phyloP scores from a whole-genome alignment of 2,797 vertebrate genomes.

The Pseudocheirus occidentalis region DNA sequence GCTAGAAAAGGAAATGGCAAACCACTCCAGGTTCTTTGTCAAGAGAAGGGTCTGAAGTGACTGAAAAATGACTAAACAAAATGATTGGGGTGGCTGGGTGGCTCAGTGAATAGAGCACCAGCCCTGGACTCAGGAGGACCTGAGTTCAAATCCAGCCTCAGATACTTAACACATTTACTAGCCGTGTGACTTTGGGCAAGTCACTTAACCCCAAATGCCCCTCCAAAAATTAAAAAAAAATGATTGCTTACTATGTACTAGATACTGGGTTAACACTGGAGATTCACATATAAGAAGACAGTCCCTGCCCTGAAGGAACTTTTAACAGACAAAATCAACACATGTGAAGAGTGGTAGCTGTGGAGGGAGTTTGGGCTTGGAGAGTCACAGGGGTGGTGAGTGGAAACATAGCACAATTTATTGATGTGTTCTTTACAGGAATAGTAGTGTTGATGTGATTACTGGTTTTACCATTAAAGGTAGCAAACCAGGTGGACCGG shows the following conservation, averaged over 20 bases:
- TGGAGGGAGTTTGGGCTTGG: not conserved
- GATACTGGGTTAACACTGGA: not conserved
- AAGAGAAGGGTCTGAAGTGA: not conserved
- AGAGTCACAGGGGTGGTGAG: not conserved
- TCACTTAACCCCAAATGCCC: no score
- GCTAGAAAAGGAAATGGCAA: not conserved
- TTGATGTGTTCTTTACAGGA: not conserved
- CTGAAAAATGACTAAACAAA: not conserved
- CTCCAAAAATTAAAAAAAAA: not conserved
- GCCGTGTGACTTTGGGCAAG: no score
- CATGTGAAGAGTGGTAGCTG: not conserved
- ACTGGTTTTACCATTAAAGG: not conserved
- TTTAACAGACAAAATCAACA: not conserved
- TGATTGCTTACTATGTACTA: not conserved
- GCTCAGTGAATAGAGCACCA: no score
- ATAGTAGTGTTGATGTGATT: not conserved
- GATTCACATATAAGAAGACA: not conserved
- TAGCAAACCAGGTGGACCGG: not conserved
- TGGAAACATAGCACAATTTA: not conserved
- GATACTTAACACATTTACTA: no score
- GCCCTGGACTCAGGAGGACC: no score
- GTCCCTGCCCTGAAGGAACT: not conserved
- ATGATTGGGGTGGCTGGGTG: not conserved
- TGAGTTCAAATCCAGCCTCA: no score
- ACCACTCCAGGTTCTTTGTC: not conserved